Percentiles rank a stretch among this genome's conserved stretches.
These are phyloP conservation scores for Siphamia tubifer DNA, from an alignment of 2,113 vertebrate genomes.

Conservation along the genomic window DNA sequence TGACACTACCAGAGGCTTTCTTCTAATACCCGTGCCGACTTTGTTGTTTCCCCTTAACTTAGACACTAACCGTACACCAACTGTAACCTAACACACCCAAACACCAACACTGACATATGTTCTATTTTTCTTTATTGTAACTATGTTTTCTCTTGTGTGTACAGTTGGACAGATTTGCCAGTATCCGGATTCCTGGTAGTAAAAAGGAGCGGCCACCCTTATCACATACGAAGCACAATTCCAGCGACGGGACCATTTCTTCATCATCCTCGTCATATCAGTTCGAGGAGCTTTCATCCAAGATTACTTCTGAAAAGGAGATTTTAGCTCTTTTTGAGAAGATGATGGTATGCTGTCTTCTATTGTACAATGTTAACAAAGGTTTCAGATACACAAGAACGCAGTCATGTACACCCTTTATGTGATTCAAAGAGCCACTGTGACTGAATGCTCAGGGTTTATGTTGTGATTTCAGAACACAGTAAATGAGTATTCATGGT, in stretches of 20 bases:
- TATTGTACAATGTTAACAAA: neutral
- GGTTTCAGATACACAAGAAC: neutral
- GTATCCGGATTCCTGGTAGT: constrained; percentile 89
- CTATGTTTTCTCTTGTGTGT: constrained; percentile 29
- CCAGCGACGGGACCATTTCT: constrained; percentile 68
- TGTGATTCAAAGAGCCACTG: neutral
- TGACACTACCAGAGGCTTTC: too few relatives aligned
- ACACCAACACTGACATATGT: neutral
- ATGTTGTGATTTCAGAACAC: neutral
- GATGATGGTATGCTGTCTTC: constrained; percentile 87
- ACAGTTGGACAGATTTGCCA: constrained; percentile 89
- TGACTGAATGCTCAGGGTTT: neutral
- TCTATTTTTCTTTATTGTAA: neutral
- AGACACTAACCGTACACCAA: too few relatives aligned
- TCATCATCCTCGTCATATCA: constrained; percentile 70
- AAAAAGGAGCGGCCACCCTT: constrained; percentile 85
- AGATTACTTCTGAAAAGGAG: constrained; percentile 85
- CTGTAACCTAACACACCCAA: neutral
- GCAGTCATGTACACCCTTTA: neutral
- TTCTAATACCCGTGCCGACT: neutral
- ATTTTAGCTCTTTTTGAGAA: constrained; percentile 91
- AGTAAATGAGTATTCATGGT: neutral
- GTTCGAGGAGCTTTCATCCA: constrained; percentile 78
- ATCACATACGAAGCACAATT: constrained; percentile 73
- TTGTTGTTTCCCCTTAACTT: too few relatives aligned